Evolutionary conservation across 2,113 vertebrate genomes (phyloP).

Genomic region (Scomber colias): DNA sequence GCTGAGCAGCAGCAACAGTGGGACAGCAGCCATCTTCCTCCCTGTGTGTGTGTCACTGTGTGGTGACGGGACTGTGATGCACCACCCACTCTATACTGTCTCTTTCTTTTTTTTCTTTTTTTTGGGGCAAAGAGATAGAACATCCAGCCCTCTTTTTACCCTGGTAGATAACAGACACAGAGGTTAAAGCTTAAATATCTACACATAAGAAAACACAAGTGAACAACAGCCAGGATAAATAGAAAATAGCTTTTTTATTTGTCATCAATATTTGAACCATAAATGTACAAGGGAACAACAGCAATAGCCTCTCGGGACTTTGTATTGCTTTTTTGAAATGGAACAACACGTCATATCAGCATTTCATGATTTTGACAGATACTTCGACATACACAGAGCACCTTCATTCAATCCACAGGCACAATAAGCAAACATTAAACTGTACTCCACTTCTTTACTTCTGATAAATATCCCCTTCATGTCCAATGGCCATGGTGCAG

Average conservation of each 20-base stretch:
- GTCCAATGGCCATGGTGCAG: slow-evolving; percentile 4
- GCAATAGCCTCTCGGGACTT: slow-evolving; percentile 45
- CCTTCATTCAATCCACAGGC: slow-evolving; percentile 55
- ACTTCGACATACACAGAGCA: slow-evolving; percentile 41
- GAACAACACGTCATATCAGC: slow-evolving; percentile 51
- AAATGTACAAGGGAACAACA: slow-evolving; percentile 64
- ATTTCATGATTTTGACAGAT: slow-evolving; percentile 46
- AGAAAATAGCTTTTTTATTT: slow-evolving; percentile 81
- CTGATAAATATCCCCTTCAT: slow-evolving; percentile 39
- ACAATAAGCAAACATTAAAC: slow-evolving; percentile 61
- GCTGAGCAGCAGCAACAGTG: slow-evolving; percentile 60
- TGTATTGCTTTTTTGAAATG: slow-evolving; percentile 67
- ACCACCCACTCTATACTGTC: slow-evolving; percentile 8
- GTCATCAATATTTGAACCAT: slow-evolving; percentile 74
- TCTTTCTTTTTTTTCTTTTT: background rate
- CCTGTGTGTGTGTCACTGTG: slow-evolving; percentile 15
- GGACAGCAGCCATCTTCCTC: slow-evolving; percentile 67
- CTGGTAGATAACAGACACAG: background rate
- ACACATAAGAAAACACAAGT: background rate
- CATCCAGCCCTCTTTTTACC: slow-evolving; percentile 42
- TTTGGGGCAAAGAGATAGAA: background rate
- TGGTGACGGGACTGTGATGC: background rate
- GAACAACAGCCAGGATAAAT: slow-evolving; percentile 59
- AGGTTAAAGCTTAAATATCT: too few relatives aligned
- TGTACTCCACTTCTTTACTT: slow-evolving; percentile 2